Percentiles rank a stretch among this genome's conserved stretches.
These are phyloP conservation scores for Branchinecta lindahli DNA, from an alignment of 1,140 invertebrate species.

Conservation along the genomic window DNA sequence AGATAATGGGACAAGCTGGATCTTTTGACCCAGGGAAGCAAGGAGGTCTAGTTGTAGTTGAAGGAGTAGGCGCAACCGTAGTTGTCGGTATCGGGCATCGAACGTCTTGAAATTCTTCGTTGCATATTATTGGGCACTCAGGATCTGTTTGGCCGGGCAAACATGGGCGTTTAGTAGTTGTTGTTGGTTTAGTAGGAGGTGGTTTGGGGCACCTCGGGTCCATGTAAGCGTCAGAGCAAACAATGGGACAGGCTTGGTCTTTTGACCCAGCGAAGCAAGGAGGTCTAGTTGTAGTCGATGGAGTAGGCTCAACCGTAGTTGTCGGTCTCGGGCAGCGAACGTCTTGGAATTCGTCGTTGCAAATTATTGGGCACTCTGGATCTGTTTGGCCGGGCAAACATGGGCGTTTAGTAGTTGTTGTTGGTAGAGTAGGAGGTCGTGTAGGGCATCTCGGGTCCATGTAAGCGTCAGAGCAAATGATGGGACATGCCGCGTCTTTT, in stretches of 20 bases:
- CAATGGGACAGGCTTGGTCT: no score
- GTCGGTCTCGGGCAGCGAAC: background rate
- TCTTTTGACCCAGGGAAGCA: background rate
- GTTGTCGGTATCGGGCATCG: background rate
- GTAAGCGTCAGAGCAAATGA: background rate
- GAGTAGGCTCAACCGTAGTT: no score
- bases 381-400: background rate
- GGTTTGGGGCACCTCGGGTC: no score
- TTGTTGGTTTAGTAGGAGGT: no score
- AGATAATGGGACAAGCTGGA: background rate
- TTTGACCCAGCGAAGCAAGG: no score
- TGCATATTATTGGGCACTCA: no score
- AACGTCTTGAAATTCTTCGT: background rate
- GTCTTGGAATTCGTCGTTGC: background rate
- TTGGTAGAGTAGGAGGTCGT: background rate
- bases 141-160: no score
- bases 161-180: no score
- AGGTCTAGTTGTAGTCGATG: no score
- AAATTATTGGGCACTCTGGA: background rate
- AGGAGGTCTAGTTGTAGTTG: background rate
- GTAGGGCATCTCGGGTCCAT: background rate
- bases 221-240: no score
- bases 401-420: background rate
- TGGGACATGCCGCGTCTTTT: background rate
- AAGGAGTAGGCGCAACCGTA: background rate